These are phyloP conservation scores for Uria lomvia DNA, from an alignment of 2,113 vertebrate genomes.

Conservation along the genomic window DNA sequence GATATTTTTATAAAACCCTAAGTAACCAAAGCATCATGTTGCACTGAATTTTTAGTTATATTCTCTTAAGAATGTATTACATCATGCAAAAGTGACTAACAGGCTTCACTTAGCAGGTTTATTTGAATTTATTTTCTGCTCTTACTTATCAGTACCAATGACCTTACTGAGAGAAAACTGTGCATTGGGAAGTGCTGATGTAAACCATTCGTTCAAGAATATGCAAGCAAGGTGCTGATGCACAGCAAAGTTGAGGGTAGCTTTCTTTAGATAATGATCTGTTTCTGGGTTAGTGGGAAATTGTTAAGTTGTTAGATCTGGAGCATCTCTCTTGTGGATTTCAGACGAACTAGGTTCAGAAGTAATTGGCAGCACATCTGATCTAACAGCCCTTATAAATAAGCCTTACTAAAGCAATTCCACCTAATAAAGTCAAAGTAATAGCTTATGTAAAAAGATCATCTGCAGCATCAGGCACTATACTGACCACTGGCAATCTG, in stretches of 20 bases:
- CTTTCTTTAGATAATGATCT: background rate
- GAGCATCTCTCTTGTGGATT: conserved; percentile 2
- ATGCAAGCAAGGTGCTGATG: background rate
- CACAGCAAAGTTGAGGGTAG: background rate
- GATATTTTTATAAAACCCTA: background rate
- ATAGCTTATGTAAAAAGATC: background rate
- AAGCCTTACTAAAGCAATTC: background rate
- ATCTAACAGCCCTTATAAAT: background rate
- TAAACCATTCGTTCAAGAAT: background rate
- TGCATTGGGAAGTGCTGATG: background rate
- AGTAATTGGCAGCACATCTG: conserved; percentile 18
- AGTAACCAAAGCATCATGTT: background rate
- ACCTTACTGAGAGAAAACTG: background rate
- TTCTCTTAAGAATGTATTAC: background rate
- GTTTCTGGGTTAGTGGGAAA: background rate
- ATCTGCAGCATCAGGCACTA: background rate
- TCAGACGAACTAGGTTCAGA: background rate
- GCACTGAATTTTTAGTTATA: background rate
- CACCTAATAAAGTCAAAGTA: background rate
- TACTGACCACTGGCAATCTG: background rate
- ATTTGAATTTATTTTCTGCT: conserved; percentile 1
- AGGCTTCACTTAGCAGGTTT: background rate
- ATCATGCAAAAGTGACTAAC: background rate
- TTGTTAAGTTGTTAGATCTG: background rate
- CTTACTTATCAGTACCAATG: background rate